A percentile compares a stretch with the other conserved stretches of the same genome.
These are phyloP conservation scores for Blera fallax DNA, from an alignment of 2,888 invertebrate species.

Conservation along the genomic window DNA sequence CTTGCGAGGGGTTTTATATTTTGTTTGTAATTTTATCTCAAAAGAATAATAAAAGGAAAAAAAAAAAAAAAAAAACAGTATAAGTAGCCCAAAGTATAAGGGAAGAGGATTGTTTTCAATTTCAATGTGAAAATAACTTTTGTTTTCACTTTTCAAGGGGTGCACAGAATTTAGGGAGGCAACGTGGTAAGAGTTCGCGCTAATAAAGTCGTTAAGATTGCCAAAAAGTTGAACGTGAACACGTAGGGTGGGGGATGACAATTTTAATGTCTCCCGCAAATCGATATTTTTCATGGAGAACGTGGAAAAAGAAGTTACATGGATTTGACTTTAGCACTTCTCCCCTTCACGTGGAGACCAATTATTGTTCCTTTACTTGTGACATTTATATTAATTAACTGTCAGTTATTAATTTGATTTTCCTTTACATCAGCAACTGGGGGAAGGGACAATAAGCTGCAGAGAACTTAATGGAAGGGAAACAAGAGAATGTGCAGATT, in stretches of 20 bases:
- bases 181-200: conserved; percentile 10
- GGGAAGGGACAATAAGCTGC: conserved; percentile 4
- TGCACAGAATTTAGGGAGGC: neutral
- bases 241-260: conserved; percentile 6
- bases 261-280: conserved; percentile 21
- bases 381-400: conserved; percentile 65
- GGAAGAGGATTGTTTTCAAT: conserved; percentile 61
- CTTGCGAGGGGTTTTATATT: conserved; percentile 24
- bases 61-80: neutral
- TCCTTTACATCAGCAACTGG: neutral
- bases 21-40: conserved; percentile 62
- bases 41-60: conserved; percentile 43
- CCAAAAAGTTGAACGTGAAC: conserved; percentile 41
- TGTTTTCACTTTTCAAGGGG: conserved; percentile 52
- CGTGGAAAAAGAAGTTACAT: neutral
- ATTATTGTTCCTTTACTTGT: conserved; percentile 43
- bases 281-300: conserved; percentile 32
- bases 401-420: conserved; percentile 61
- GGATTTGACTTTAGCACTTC: conserved; percentile 4
- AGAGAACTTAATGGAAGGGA: conserved; percentile 3
- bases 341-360: conserved; percentile 1
- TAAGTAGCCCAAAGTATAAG: conserved; percentile 50
- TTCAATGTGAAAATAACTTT: conserved; percentile 67
- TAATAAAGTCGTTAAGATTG: conserved; percentile 60
- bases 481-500: neutral